Conservation (phyloP, 2,113 vertebrate genomes). For the Scalopus aquaticus region DNA sequence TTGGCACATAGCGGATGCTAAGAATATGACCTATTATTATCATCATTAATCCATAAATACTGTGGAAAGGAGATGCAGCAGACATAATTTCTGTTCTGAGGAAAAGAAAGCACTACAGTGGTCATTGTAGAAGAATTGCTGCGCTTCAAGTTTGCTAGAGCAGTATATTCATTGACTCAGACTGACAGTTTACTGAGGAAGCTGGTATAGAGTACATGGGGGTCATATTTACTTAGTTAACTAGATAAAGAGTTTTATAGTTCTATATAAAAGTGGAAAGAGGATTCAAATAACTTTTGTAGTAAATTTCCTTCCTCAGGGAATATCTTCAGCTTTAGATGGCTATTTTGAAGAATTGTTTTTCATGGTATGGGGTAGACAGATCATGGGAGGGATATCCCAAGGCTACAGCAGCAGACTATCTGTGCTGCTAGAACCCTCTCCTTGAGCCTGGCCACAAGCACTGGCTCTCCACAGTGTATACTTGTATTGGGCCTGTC, state of each 20-base stretch:
- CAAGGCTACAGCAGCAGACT: background rate
- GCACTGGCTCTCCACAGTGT: background rate
- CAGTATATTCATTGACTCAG: background rate
- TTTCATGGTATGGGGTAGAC: background rate
- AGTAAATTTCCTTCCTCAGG: background rate
- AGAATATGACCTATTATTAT: background rate
- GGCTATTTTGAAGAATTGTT: background rate
- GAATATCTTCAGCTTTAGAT: background rate
- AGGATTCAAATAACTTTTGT: background rate
- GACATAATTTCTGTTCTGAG: background rate
- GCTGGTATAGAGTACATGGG: background rate
- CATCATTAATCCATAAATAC: background rate
- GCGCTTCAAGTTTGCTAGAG: background rate
- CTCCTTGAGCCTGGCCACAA: background rate
- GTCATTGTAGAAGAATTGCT: background rate
- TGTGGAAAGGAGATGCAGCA: background rate
- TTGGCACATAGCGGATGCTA: background rate
- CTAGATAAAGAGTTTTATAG: background rate
- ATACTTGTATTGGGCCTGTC: background rate
- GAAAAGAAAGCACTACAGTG: background rate
- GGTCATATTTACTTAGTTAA: background rate
- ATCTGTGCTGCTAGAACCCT: background rate
- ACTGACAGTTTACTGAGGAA: background rate
- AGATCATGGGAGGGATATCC: background rate
- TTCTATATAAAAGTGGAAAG: background rate